A percentile compares a stretch with the other conserved stretches of the same genome.
Evolutionary conservation across 1,140 invertebrate genomes (phyloP).

Genomic region (Ylistrum balloti): DNA sequence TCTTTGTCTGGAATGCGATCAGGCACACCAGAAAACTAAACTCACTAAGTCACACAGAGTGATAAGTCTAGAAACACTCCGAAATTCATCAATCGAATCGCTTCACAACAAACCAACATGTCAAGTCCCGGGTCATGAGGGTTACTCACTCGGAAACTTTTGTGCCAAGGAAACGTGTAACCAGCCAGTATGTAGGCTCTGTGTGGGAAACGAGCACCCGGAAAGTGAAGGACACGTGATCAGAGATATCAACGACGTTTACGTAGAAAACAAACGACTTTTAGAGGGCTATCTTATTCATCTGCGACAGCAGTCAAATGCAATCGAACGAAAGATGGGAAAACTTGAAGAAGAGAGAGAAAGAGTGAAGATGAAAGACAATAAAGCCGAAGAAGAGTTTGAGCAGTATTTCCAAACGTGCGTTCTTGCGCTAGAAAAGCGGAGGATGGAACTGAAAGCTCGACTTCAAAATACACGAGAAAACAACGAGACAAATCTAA

Average conservation of each 20-base stretch:
- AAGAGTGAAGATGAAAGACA: slow-evolving; percentile 55
- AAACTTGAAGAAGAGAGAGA: slow-evolving; percentile 49
- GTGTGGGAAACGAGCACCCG: slow-evolving; percentile 46
- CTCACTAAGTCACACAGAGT: slow-evolving; percentile 53
- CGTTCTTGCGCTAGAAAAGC: slow-evolving; percentile 42
- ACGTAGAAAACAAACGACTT: slow-evolving; percentile 56
- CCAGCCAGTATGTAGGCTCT: slow-evolving; percentile 55
- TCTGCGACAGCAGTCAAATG: slow-evolving; percentile 43
- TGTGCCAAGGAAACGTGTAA: slow-evolving; percentile 48
- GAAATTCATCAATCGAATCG: slow-evolving; percentile 50
- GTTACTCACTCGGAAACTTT: slow-evolving; percentile 51
- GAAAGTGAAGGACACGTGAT: slow-evolving; percentile 50
- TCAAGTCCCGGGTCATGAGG: slow-evolving; percentile 51
- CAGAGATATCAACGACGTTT: slow-evolving; percentile 56
- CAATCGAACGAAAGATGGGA: slow-evolving; percentile 46
- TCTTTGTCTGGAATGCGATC: slow-evolving; percentile 50
- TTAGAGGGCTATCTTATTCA: slow-evolving; percentile 54
- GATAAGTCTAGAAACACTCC: slow-evolving; percentile 55
- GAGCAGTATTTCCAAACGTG: slow-evolving; percentile 48
- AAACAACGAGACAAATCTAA: slow-evolving; percentile 52
- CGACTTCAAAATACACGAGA: slow-evolving; percentile 44
- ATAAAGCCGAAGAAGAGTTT: slow-evolving; percentile 48
- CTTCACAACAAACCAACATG: slow-evolving; percentile 54
- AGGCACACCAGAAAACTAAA: slow-evolving; percentile 58
- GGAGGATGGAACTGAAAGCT: slow-evolving; percentile 50